Percentiles rank a stretch among this genome's conserved stretches.
Evolutionary conservation across 2,888 invertebrate species (phyloP).

Genomic region (Portevinia maculata): DNA sequence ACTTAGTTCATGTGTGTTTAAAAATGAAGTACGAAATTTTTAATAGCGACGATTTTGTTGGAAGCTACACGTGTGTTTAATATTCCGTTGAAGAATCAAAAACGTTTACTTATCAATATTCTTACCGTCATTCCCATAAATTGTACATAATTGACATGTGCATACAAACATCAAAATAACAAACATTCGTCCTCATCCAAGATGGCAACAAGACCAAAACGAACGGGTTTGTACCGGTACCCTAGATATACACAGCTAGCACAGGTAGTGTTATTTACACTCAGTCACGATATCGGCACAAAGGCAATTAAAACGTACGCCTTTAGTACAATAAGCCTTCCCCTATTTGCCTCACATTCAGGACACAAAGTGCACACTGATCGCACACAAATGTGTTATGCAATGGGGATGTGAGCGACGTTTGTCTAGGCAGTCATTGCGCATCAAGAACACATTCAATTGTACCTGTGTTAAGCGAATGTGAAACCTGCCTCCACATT

Average conservation of each 20-base stretch:
- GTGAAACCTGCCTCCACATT: slow-evolving; percentile 16
- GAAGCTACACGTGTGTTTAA: too few relatives aligned
- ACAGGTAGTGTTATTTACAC: slow-evolving; percentile 36
- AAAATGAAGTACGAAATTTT: too few relatives aligned
- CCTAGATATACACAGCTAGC: not conserved
- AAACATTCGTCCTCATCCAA: slow-evolving; percentile 23
- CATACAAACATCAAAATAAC: slow-evolving; percentile 69
- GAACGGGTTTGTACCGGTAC: not conserved
- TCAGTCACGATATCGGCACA: slow-evolving; percentile 63
- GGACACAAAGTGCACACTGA: slow-evolving; percentile 33
- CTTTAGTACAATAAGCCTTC: slow-evolving; percentile 47
- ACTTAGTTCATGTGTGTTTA: too few relatives aligned
- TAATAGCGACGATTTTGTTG: too few relatives aligned
- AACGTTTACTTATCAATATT: slow-evolving; percentile 46
- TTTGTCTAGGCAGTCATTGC: slow-evolving; percentile 64
- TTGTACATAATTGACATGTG: slow-evolving; percentile 63
- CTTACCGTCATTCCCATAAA: slow-evolving; percentile 38
- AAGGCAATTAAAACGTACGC: slow-evolving; percentile 69
- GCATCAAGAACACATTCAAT: slow-evolving; percentile 70
- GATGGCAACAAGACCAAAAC: slow-evolving; percentile 1
- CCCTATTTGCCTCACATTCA: slow-evolving; percentile 20
- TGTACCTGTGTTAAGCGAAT: slow-evolving; percentile 58
- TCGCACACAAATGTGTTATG: slow-evolving; percentile 55
- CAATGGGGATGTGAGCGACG: slow-evolving; percentile 62
- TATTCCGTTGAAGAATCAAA: slow-evolving; percentile 40